Conservation (phyloP, 1,140 invertebrate genomes). For the Yoshiicerus persimilis region DNA sequence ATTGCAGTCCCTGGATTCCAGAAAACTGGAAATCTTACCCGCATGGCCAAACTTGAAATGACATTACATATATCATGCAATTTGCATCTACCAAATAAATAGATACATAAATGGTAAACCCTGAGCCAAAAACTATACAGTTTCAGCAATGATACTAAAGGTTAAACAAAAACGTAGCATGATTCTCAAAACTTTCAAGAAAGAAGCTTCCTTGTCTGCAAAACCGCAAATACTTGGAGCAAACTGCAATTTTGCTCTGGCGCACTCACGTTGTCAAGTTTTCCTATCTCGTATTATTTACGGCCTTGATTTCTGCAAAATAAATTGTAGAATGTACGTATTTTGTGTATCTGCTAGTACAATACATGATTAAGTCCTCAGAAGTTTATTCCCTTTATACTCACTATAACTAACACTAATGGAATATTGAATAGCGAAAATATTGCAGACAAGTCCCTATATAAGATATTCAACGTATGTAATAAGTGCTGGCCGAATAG, state of each 20-base stretch:
- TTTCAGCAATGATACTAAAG: neutral
- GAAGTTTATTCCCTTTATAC: no score
- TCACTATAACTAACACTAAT: no score
- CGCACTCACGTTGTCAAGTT: neutral
- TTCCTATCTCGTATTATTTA: neutral
- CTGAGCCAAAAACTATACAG: neutral
- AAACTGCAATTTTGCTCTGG: neutral
- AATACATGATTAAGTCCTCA: no score
- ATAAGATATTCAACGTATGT: no score
- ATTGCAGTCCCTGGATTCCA: neutral
- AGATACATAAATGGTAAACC: neutral
- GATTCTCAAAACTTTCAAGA: neutral
- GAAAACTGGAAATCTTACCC: neutral
- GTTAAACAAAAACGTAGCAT: neutral
- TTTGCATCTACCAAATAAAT: neutral
- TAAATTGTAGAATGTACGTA: no score
- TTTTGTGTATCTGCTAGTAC: neutral
- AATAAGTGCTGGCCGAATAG: no score
- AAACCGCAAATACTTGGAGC: neutral
- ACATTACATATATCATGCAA: no score
- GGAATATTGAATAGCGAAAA: no score
- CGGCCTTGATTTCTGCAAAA: neutral
- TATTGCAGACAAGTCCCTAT: no score
- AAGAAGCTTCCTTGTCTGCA: neutral
- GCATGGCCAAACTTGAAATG: no score